Evolutionary conservation across 2,888 invertebrate species (phyloP).

Genomic region (Agrotis ipsilon): DNA sequence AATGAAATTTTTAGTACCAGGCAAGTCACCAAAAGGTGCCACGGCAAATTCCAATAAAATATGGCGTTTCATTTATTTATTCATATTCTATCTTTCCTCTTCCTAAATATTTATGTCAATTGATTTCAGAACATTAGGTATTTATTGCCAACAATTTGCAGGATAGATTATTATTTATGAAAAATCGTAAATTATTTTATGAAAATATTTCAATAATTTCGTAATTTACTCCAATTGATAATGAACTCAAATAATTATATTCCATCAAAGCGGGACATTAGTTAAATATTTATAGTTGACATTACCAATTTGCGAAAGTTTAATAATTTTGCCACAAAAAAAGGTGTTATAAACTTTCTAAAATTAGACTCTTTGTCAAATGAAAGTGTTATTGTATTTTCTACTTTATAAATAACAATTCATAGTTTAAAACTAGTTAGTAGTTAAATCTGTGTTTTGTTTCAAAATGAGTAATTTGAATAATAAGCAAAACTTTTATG

Average conservation of each 20-base stretch:
- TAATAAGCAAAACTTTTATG: constrained; percentile 38
- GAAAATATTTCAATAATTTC: too few species aligned
- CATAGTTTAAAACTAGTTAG: constrained; percentile 19
- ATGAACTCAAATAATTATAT: too few species aligned
- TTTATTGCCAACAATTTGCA: too few species aligned
- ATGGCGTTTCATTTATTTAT: too few species aligned
- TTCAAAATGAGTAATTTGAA: constrained; percentile 28
- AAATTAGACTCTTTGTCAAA: constrained; percentile 5
- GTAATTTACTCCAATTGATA: too few species aligned
- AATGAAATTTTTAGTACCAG: neutral
- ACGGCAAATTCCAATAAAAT: neutral
- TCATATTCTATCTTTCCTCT: too few species aligned
- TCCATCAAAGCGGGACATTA: too few species aligned
- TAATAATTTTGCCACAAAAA: neutral
- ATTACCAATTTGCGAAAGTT: neutral
- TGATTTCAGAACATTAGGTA: too few species aligned
- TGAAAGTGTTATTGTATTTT: neutral
- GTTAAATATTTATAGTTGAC: neutral
- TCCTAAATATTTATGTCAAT: too few species aligned
- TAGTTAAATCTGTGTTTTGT: constrained; percentile 24
- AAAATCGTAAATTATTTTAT: too few species aligned
- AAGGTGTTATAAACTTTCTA: neutral
- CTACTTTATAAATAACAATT: constrained; percentile 3
- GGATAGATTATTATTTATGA: too few species aligned
- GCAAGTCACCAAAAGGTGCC: neutral